Percentiles rank a stretch among this genome's conserved stretches.
Evolutionary conservation across 2,113 vertebrate species (phyloP).

Genomic region (Seriola quinqueradiata): DNA sequence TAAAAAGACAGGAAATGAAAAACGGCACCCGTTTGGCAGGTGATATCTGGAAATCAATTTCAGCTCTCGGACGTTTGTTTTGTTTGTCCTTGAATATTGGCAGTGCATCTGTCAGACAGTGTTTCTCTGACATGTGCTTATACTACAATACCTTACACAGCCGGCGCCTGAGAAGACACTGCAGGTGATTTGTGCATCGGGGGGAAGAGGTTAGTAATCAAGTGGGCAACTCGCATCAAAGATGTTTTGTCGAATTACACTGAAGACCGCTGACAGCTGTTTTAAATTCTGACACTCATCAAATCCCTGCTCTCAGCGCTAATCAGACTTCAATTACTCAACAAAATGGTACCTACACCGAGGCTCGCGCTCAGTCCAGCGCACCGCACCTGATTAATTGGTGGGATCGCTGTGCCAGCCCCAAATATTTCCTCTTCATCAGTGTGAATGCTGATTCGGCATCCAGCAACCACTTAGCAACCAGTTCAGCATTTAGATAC

Average conservation of each 20-base stretch:
- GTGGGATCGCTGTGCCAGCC: too few species aligned
- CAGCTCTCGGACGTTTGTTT: conserved; percentile 40
- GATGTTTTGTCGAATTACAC: conserved; percentile 46
- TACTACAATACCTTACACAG: not conserved
- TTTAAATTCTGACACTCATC: conserved; percentile 56
- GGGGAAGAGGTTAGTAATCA: conserved; percentile 33
- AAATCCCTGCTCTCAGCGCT: conserved; percentile 34
- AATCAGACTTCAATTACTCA: conserved; percentile 68
- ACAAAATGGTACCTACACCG: conserved; percentile 27
- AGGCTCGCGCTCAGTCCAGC: conserved; percentile 17
- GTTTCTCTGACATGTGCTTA: not conserved
- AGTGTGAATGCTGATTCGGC: too few species aligned
- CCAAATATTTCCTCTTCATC: too few species aligned
- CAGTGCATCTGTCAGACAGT: not conserved
- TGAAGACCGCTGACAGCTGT: conserved; percentile 32
- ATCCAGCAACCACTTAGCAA: too few species aligned
- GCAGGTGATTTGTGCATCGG: conserved; percentile 1
- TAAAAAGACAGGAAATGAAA: conserved; percentile 73
- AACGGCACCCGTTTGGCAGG: conserved; percentile 52
- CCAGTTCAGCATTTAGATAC: too few species aligned
- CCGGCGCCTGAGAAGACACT: not conserved
- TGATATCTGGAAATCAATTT: conserved; percentile 58
- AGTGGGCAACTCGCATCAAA: conserved; percentile 27
- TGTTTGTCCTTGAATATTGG: conserved; percentile 57
- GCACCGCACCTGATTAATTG: conserved; percentile 51